A percentile compares a stretch with the other conserved stretches of the same genome.
phyloP scores from a whole-genome alignment of 1,140 invertebrate genomes.

The Trinorchestia longiramus region DNA sequence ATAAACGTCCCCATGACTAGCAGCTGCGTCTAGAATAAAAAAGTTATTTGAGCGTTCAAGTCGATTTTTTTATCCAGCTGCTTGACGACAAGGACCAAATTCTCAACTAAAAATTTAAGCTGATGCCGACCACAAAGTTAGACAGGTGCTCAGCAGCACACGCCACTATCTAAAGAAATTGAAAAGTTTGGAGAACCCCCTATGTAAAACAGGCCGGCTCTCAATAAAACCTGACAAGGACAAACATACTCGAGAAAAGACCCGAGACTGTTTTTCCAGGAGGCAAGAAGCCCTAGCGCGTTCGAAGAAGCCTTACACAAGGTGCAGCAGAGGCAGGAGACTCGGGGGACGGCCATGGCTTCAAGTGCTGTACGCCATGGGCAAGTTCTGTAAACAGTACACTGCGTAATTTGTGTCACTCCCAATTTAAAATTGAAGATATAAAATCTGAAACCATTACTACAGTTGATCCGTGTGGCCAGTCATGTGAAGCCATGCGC shows the following conservation, averaged over 20 bases:
- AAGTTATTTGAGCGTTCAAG: background rate
- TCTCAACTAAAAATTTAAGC: background rate
- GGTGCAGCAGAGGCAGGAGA: background rate
- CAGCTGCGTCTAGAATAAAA: background rate
- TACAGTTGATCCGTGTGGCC: background rate
- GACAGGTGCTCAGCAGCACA: background rate
- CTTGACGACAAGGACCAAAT: background rate
- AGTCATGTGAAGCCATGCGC: background rate
- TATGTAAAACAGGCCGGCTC: slow-evolving; percentile 27
- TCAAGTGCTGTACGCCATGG: background rate
- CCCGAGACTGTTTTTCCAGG: slow-evolving; percentile 20
- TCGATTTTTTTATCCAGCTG: background rate
- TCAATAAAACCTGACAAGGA: slow-evolving; percentile 13
- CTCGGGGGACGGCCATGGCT: background rate
- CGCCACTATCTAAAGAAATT: background rate
- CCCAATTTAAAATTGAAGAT: background rate
- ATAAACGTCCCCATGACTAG: background rate
- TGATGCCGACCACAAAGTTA: background rate
- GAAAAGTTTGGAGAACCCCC: background rate
- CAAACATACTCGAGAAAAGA: background rate
- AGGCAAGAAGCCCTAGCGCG: background rate
- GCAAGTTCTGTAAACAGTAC: background rate
- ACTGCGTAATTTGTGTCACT: background rate
- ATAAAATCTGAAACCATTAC: background rate
- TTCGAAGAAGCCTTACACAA: background rate